Evolutionary conservation across 2,888 invertebrate genomes (phyloP).

Genomic region (Watsonalla cultraria): DNA sequence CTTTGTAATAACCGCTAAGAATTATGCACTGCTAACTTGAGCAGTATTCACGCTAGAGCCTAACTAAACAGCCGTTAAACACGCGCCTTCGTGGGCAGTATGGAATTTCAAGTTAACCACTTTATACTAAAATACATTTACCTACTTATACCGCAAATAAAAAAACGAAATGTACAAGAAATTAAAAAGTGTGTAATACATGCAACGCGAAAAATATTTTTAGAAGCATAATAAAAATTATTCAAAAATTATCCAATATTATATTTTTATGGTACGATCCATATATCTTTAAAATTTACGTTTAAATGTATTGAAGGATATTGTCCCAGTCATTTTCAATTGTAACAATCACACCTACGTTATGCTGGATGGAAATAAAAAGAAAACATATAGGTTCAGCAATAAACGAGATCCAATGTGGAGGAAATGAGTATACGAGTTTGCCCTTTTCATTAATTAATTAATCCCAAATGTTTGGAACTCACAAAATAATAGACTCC

Average conservation of each 20-base stretch:
- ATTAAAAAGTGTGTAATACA: no score
- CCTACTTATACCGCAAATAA: no score
- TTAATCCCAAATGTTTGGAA: slow-evolving; percentile 62
- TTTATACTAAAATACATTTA: slow-evolving; percentile 3
- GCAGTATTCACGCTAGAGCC: slow-evolving; percentile 36
- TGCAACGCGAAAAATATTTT: no score
- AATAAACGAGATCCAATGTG: slow-evolving; percentile 55
- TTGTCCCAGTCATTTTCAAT: slow-evolving; percentile 21
- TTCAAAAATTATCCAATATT: no score
- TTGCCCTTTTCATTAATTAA: slow-evolving; percentile 70
- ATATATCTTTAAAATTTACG: no score
- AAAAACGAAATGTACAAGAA: no score
- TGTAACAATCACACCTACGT: slow-evolving; percentile 22
- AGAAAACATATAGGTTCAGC: slow-evolving; percentile 29
- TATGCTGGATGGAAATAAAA: slow-evolving; percentile 27
- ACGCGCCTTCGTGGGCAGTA: slow-evolving; percentile 30
- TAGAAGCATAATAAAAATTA: no score
- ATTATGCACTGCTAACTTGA: slow-evolving; percentile 37
- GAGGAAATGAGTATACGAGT: slow-evolving; percentile 55
- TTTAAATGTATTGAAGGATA: no score
- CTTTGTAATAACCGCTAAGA: slow-evolving; percentile 5
- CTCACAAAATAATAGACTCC: slow-evolving; percentile 63
- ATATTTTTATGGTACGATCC: no score
- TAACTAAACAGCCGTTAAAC: slow-evolving; percentile 45
- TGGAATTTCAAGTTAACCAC: slow-evolving; percentile 28